Base-by-base conservation (phyloP, 2,113 vertebrate species). In the Cavia aperea region DNA sequence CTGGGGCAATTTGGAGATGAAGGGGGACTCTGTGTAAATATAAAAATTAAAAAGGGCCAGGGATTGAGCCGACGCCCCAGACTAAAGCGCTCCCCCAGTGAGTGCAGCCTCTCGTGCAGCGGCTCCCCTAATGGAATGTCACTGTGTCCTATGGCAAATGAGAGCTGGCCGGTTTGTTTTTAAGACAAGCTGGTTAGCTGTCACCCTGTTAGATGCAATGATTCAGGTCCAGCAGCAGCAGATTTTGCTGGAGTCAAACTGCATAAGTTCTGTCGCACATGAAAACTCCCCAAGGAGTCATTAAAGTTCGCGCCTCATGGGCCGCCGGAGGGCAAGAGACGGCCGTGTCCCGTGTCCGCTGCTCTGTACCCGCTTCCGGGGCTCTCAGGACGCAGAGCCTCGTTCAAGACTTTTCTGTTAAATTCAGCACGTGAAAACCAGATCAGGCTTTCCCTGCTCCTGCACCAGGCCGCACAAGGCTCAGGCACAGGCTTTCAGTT, bases 251-350 rank as follows among this genome's bases (percentile, higher is more conserved):
- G 43, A 79, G 88, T 86, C 29, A 43, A 54, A 84, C 0, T 33
- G 54, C 63, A 2, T n/a, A 90, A 33, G 60, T 70, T 62, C 51
- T 39, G 87, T 5, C 29, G 91, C 46, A 31, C 63, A 26, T 10
- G 43, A 85, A 46, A 1, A 14, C 54, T n/a, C 63, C 31, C 29
- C 39, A 15, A 26, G 43, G 2, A 10, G 5, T 11, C 1, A 0
- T 5, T 66, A 0, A 60, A 82, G 31, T 18, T n/a, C n/a, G 10
- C 0, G 0, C 2, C 5, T 43, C 36, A 49, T 15, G 54, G 9
- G 46, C 16, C 54, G 14, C 65, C 29, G 43, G 24, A 12, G 23
- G 43, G 39, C 39, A 39, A 39, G 7, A 21, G 65, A 23, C 60
- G 39, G 39, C 39, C 39, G 39, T 39, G 39, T 39, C 39, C 39